A percentile compares a stretch with the other conserved stretches of the same genome.
These are phyloP conservation scores for Prochilodus magdalenae DNA, from an alignment of 2,113 vertebrate species.

Conservation along the genomic window DNA sequence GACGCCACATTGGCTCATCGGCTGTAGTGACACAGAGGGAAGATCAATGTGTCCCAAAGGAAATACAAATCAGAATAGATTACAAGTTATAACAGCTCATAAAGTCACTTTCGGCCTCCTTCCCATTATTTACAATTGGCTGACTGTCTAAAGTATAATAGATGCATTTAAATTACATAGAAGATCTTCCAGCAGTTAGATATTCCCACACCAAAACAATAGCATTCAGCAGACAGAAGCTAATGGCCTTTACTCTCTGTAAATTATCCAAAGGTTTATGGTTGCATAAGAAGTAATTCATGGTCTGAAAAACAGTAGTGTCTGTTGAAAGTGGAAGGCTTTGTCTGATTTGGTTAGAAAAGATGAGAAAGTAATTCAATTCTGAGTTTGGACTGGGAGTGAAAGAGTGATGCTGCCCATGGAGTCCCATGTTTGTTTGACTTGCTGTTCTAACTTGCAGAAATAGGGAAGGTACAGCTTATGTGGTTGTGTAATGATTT, in stretches of 20 bases:
- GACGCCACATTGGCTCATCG: background rate
- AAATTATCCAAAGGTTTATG: background rate
- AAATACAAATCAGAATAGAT: background rate
- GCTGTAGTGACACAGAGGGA: background rate
- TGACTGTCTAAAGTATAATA: background rate
- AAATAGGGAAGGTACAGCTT: conserved; percentile 32
- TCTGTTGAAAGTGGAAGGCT: background rate
- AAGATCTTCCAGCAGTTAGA: background rate
- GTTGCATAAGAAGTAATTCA: background rate
- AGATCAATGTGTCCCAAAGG: background rate
- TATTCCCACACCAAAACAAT: background rate
- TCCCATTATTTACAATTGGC: background rate
- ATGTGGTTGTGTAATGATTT: conserved; percentile 30
- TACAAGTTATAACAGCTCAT: background rate
- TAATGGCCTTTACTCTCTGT: background rate
- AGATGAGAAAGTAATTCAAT: no score
- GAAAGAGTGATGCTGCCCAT: no score
- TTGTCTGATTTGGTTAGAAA: background rate
- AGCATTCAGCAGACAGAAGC: background rate
- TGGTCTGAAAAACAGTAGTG: background rate
- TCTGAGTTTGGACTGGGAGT: background rate
- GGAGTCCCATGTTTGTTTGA: background rate
- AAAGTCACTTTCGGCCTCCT: background rate
- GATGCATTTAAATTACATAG: background rate
- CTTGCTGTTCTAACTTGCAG: conserved; percentile 39